These are phyloP conservation scores for Dinomys branickii DNA, from an alignment of 2,113 vertebrate genomes.

Conservation along the genomic window DNA sequence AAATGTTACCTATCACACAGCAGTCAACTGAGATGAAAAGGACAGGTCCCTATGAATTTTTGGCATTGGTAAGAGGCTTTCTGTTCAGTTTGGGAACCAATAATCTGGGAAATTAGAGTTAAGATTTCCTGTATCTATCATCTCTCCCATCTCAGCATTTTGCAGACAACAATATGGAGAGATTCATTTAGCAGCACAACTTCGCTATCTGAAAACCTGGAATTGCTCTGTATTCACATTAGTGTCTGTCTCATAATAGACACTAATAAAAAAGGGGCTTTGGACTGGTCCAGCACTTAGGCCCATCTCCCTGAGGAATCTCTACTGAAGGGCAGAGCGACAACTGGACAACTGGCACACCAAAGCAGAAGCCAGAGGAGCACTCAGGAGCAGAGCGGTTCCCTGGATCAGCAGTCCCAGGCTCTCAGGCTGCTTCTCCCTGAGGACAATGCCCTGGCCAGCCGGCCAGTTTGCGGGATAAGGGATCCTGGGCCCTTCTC, in stretches of 20 bases:
- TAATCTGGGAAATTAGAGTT: neutral
- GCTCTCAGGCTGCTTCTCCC: neutral
- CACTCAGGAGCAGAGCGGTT: neutral
- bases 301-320: neutral
- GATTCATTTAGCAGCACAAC: neutral
- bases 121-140: neutral
- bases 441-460: neutral
- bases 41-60: neutral
- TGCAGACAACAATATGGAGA: no score
- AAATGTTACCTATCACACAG: neutral
- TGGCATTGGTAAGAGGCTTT: neutral
- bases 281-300: neutral
- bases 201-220: neutral
- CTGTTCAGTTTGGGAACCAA: neutral
- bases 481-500: neutral
- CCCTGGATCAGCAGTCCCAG: neutral
- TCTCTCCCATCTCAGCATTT: neutral
- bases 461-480: neutral
- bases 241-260: neutral
- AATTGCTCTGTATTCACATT: neutral
- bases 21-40: neutral
- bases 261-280: neutral
- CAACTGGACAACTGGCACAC: accelerated
- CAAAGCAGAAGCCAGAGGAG: neutral
- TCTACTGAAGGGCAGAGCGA: accelerated